A percentile compares a stretch with the other conserved stretches of the same genome.
Conservation (phyloP, 2,888 invertebrate species). For the Strigamia crassipes region DNA sequence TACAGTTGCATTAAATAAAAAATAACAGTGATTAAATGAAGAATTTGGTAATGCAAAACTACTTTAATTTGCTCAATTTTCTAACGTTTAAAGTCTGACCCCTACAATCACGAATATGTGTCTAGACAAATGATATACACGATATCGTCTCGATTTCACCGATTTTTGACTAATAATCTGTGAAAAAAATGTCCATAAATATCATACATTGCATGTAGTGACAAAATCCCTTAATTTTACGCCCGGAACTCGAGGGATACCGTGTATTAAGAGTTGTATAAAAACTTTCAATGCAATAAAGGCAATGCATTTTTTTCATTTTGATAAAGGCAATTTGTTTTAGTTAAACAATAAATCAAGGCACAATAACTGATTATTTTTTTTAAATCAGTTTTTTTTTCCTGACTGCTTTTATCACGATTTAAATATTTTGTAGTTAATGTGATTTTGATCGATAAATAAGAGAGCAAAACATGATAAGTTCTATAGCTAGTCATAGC, state of each 20-base stretch:
- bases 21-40: neutral
- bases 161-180: too few relatives aligned
- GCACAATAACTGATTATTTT: neutral
- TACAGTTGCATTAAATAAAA: neutral
- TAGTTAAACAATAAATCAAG: neutral
- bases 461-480: neutral
- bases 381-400: neutral
- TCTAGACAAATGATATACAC: too few relatives aligned
- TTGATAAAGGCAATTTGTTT: neutral
- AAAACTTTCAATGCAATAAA: neutral
- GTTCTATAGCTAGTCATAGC: neutral
- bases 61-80: neutral
- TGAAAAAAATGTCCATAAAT: too few relatives aligned
- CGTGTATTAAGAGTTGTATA: neutral
- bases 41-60: neutral
- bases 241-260: neutral
- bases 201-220: too few relatives aligned
- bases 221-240: neutral
- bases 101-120: too few relatives aligned
- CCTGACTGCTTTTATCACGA: too few relatives aligned
- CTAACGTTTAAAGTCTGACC: too few relatives aligned
- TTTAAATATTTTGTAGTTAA: neutral
- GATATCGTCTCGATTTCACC: too few relatives aligned
- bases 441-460: neutral
- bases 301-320: neutral